These are phyloP conservation scores for Melanargia galathea DNA, from an alignment of 2,888 invertebrate genomes.

Conservation along the genomic window DNA sequence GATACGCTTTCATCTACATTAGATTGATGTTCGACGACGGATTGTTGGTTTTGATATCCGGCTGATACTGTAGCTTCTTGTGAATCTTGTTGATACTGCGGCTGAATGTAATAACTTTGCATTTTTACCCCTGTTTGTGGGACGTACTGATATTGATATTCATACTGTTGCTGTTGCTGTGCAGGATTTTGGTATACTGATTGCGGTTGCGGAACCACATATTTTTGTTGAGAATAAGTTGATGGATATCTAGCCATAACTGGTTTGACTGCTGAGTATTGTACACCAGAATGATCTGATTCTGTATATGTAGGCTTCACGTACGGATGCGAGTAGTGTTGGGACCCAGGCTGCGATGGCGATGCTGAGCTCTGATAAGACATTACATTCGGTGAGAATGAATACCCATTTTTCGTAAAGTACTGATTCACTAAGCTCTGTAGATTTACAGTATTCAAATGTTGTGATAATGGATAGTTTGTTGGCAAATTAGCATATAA, in stretches of 20 bases:
- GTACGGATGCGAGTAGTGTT: conserved; percentile 68
- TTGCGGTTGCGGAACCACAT: conserved; percentile 57
- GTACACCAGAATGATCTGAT: conserved; percentile 70
- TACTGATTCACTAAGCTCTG: conserved; percentile 81
- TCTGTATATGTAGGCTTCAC: conserved; percentile 71
- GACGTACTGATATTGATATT: conserved; percentile 65
- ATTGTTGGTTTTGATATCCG: conserved; percentile 47
- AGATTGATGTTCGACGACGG: conserved; percentile 42
- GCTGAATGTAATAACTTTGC: conserved; percentile 60
- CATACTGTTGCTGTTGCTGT: conserved; percentile 62
- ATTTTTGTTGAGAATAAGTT: conserved; percentile 58
- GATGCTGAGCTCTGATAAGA: conserved; percentile 55
- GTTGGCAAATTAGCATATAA: conserved; percentile 81
- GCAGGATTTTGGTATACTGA: conserved; percentile 59
- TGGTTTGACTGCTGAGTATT: conserved; percentile 76
- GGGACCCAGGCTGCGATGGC: conserved; percentile 51
- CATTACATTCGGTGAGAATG: conserved; percentile 68
- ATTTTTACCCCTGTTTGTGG: conserved; percentile 54
- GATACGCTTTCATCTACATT: conserved; percentile 38
- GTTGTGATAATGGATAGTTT: conserved; percentile 77
- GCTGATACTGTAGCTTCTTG: conserved; percentile 45
- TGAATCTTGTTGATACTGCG: conserved; percentile 59
- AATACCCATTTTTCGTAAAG: conserved; percentile 71
- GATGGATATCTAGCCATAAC: conserved; percentile 75
- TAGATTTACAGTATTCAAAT: conserved; percentile 80